Percentiles rank a stretch among this genome's conserved stretches.
These are phyloP conservation scores for Dolomedes plantarius DNA, from an alignment of 2,888 invertebrate species.

Conservation along the genomic window DNA sequence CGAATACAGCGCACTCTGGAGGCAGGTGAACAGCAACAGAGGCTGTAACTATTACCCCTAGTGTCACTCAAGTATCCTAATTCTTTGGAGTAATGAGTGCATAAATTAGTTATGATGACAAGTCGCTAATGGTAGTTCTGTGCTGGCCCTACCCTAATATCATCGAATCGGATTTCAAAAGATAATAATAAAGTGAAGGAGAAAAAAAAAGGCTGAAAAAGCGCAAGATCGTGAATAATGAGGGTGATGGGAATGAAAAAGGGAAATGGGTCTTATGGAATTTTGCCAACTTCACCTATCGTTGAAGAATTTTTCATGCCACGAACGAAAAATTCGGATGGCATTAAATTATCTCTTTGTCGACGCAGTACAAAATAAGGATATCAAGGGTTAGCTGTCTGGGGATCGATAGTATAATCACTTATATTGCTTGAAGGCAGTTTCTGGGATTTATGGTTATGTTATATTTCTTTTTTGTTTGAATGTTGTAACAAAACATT, in stretches of 20 bases:
- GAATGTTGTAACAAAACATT: constrained; percentile 2
- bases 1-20: background rate
- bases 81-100: constrained; percentile 40
- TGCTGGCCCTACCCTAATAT: constrained; percentile 31
- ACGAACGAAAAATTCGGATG: constrained; percentile 42
- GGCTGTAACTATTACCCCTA: constrained; percentile 35
- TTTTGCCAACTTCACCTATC: constrained; percentile 62
- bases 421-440: constrained; percentile 40
- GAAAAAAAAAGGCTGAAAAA: constrained; percentile 4
- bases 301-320: constrained; percentile 45
- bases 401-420: constrained; percentile 38
- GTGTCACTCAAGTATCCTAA: constrained; percentile 34
- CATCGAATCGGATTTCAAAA: constrained; percentile 23
- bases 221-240: constrained; percentile 9
- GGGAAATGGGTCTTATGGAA: constrained; percentile 55
- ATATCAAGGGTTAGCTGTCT: background rate
- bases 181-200: constrained; percentile 18
- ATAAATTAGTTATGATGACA: constrained; percentile 59
- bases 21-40: constrained; percentile 13
- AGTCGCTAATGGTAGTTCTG: constrained; percentile 41
- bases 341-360: constrained; percentile 62
- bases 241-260: constrained; percentile 45
- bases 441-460: constrained; percentile 55
- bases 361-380: background rate
- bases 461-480: background rate